Evolutionary conservation across 92 coral and sea anemone genomes (phyloP).

Genomic region (Epizoanthus fatuus): DNA sequence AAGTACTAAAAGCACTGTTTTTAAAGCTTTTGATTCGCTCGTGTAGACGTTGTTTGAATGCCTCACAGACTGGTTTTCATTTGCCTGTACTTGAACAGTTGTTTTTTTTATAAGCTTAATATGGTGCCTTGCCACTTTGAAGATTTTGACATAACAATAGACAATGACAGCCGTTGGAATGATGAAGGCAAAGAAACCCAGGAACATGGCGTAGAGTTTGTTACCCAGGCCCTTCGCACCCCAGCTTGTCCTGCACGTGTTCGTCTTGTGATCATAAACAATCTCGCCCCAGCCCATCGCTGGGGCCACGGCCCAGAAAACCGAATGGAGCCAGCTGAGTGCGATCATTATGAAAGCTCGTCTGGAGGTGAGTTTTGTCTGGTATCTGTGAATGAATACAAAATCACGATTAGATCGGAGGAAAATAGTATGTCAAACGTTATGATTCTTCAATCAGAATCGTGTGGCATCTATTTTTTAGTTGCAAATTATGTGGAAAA

Average conservation of each 20-base stretch:
- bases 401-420: too few species aligned
- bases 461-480: too few species aligned
- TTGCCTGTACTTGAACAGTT: constrained; percentile 47
- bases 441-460: too few species aligned
- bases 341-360: constrained; percentile 70
- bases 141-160: constrained; percentile 76
- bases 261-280: constrained; percentile 68
- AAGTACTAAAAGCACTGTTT: constrained; percentile 76
- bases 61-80: constrained; percentile 20
- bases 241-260: constrained; percentile 91
- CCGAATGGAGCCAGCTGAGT: constrained; percentile 80
- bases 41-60: constrained; percentile 47
- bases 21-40: constrained; percentile 68
- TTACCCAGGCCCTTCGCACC: constrained; percentile 74
- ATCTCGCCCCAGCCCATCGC: constrained; percentile 93
- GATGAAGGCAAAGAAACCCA: constrained; percentile 74
- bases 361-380: constrained; percentile 65
- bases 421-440: too few species aligned
- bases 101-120: constrained; percentile 70
- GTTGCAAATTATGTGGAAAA: too few species aligned
- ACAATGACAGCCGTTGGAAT: constrained; percentile 68
- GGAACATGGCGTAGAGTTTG: constrained; percentile 64
- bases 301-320: constrained; percentile 88
- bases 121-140: constrained; percentile 77
- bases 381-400: constrained; percentile 61